A percentile compares a stretch with the other conserved stretches of the same genome.
phyloP scores from a whole-genome alignment of 30 jellyfish, hydroid and myxozoan species.

The Mastigias papua region DNA sequence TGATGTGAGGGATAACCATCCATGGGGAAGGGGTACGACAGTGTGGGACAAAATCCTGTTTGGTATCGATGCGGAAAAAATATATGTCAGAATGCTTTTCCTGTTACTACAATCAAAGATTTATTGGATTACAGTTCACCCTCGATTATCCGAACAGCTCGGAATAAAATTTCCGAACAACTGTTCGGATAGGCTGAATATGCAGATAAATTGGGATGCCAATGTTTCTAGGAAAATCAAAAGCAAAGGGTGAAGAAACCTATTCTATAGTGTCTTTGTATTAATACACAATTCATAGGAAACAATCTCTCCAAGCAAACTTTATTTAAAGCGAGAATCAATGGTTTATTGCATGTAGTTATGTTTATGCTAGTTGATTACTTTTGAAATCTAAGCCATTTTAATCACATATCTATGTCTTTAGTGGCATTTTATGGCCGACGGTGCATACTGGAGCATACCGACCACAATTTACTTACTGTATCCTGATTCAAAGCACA shows the following conservation, averaged over 20 bases:
- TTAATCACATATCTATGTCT: not conserved
- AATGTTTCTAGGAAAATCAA: not conserved
- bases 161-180: not conserved
- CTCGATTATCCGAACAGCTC: not conserved
- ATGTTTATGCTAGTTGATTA: not conserved
- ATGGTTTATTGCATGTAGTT: not conserved
- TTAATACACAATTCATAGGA: not conserved
- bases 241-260: not conserved
- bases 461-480: not conserved
- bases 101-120: no score
- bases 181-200: not conserved
- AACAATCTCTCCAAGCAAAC: not conserved
- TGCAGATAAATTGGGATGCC: not conserved
- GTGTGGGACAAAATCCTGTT: no score
- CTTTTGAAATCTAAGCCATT: not conserved
- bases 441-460: not conserved
- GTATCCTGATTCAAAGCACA: no score
- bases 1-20: no score
- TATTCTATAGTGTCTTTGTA: not conserved
- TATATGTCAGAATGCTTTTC: no score
- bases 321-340: not conserved
- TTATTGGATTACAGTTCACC: not conserved
- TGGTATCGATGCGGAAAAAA: no score
- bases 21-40: no score
- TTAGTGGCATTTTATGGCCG: not conserved